A percentile compares a stretch with the other conserved stretches of the same genome.
Evolutionary conservation across 2,113 vertebrate genomes (phyloP).

Genomic region (Oceanodroma tethys): DNA sequence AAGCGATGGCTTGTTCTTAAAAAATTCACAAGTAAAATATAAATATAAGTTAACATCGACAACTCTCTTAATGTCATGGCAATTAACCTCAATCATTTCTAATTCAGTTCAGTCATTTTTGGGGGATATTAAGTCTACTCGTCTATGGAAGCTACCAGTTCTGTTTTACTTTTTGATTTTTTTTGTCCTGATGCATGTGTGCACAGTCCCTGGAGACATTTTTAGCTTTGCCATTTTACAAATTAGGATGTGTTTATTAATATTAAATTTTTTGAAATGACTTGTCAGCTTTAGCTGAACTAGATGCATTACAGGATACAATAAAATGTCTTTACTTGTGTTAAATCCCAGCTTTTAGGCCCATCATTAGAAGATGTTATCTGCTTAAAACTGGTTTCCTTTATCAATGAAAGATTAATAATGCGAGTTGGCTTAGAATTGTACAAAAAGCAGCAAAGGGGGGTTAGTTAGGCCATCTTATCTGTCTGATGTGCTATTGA

Average conservation of each 20-base stretch:
- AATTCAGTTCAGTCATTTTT: neutral
- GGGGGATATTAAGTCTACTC: neutral
- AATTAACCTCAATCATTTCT: conserved; percentile 27
- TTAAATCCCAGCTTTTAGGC: neutral
- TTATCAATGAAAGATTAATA: conserved; percentile 17
- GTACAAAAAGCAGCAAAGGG: neutral
- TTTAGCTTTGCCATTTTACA: neutral
- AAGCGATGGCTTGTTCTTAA: neutral
- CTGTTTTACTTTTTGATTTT: neutral
- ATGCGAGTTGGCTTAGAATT: neutral
- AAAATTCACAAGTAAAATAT: neutral
- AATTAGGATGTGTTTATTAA: neutral
- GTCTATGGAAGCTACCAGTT: neutral
- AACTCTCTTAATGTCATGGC: neutral
- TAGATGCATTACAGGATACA: neutral
- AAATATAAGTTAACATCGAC: neutral
- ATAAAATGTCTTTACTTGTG: neutral
- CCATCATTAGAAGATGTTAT: neutral
- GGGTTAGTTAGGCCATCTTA: neutral
- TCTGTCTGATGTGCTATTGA: neutral
- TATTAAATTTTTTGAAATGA: neutral
- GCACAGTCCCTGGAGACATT: neutral
- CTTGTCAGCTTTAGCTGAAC: neutral
- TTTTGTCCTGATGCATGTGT: neutral
- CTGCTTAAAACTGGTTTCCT: neutral